phyloP scores from a whole-genome alignment of 2,113 vertebrate genomes.

The Microcebus jonahi region DNA sequence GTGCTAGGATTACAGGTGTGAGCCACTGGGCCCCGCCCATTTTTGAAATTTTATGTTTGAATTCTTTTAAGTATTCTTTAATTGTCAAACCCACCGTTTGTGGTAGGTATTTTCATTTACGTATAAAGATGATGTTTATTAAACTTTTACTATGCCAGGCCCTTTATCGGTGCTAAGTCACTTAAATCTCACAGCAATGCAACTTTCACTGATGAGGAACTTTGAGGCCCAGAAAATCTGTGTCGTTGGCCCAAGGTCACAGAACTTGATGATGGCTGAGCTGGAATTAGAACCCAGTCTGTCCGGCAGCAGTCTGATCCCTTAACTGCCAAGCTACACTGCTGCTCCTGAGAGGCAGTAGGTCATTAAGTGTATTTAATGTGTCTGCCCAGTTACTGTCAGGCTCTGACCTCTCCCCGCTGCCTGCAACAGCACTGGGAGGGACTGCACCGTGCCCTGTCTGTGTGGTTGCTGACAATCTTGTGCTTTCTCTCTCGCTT shows the following conservation, averaged over 20 bases:
- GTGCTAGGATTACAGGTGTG: no score
- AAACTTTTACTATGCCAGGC: neutral
- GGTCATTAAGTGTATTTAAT: neutral
- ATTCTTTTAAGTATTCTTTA: neutral
- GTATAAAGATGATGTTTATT: neutral
- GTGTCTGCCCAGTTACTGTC: neutral
- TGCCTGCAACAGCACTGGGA: neutral
- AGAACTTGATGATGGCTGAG: neutral
- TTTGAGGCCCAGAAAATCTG: neutral
- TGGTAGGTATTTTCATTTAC: neutral
- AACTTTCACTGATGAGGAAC: neutral
- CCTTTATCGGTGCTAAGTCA: neutral
- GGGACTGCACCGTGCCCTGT: neutral
- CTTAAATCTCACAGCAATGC: neutral
- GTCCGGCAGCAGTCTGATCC: neutral
- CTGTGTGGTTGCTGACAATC: neutral
- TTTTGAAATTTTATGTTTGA: neutral
- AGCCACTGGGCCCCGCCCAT: no score
- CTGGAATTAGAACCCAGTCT: neutral
- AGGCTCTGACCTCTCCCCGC: neutral
- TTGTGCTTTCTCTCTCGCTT: constrained; percentile 15
- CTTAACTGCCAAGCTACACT: neutral
- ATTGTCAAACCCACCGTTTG: neutral
- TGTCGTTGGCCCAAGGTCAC: neutral
- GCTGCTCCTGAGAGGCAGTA: neutral